phyloP scores from a whole-genome alignment of 1,140 invertebrate species.

The Carcinoscorpius rotundicauda region DNA sequence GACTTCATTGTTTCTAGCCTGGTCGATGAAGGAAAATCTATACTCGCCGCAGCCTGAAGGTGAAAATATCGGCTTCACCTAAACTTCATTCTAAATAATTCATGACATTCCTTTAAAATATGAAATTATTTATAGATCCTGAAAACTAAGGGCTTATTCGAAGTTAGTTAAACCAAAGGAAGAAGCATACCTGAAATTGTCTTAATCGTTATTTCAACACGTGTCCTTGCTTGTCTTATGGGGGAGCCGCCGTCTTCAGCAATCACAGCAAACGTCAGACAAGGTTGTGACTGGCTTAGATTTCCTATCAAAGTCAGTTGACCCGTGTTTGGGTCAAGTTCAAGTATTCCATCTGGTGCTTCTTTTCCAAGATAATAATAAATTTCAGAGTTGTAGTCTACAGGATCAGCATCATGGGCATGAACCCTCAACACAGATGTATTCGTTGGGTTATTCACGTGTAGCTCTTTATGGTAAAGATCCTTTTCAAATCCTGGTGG shows the following conservation, averaged over 20 bases:
- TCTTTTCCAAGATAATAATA: not conserved
- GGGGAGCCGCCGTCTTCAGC: slow-evolving; percentile 1
- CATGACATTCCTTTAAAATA: too few species aligned
- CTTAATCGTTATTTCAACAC: not conserved
- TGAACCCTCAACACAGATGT: not conserved
- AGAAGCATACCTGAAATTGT: not conserved
- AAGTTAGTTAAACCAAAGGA: too few species aligned
- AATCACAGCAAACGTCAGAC: not conserved
- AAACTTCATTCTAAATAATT: too few species aligned
- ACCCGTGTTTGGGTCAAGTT: not conserved
- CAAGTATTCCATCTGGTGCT: not conserved
- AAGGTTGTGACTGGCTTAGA: not conserved
- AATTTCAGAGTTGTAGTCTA: not conserved
- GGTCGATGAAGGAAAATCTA: too few species aligned
- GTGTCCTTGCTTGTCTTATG: not conserved
- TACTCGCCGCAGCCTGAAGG: too few species aligned
- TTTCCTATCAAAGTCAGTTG: not conserved
- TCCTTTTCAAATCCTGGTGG: not conserved
- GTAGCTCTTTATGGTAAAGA: not conserved
- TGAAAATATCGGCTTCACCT: too few species aligned
- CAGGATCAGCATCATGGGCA: not conserved
- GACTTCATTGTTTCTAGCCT: too few species aligned
- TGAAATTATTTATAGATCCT: too few species aligned
- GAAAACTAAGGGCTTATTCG: too few species aligned
- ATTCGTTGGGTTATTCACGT: not conserved